Conservation (phyloP, 1,140 invertebrate genomes). For the Drosophila pseudoobscura region DNA sequence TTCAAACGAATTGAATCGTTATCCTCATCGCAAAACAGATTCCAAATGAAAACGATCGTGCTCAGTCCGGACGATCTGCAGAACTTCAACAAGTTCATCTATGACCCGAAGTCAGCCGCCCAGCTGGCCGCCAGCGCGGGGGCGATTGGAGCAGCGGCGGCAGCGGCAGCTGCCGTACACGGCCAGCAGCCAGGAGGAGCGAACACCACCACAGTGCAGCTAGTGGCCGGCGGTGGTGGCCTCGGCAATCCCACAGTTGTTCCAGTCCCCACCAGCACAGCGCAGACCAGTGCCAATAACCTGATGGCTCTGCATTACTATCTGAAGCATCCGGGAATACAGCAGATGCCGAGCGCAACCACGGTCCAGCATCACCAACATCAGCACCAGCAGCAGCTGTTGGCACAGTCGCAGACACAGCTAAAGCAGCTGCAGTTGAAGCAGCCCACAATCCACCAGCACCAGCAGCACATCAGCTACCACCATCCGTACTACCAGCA, state of each 20-base stretch:
- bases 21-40: constrained; percentile 6
- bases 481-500: constrained; percentile 80
- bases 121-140: constrained; percentile 72
- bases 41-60: constrained; percentile 79
- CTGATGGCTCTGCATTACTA: constrained; percentile 82
- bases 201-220: constrained; percentile 43
- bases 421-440: constrained; percentile 76
- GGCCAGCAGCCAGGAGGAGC: constrained; percentile 38
- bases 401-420: constrained; percentile 73
- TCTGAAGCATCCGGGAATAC: constrained; percentile 71
- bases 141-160: constrained; percentile 59
- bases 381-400: constrained; percentile 60
- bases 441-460: constrained; percentile 78
- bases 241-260: constrained; percentile 31
- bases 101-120: constrained; percentile 75
- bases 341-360: constrained; percentile 39
- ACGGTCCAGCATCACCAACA: constrained; percentile 47
- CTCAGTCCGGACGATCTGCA: constrained; percentile 76
- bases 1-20: constrained; percentile 1
- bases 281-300: constrained; percentile 57
- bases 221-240: constrained; percentile 30
- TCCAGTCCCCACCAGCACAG: constrained; percentile 40
- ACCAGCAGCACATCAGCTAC: constrained; percentile 74
- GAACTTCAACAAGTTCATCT: constrained; percentile 81
- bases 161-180: constrained; percentile 63